A percentile compares a stretch with the other conserved stretches of the same genome.
Conservation (phyloP, 2,113 vertebrate genomes). For the Mesocricetus auratus region DNA sequence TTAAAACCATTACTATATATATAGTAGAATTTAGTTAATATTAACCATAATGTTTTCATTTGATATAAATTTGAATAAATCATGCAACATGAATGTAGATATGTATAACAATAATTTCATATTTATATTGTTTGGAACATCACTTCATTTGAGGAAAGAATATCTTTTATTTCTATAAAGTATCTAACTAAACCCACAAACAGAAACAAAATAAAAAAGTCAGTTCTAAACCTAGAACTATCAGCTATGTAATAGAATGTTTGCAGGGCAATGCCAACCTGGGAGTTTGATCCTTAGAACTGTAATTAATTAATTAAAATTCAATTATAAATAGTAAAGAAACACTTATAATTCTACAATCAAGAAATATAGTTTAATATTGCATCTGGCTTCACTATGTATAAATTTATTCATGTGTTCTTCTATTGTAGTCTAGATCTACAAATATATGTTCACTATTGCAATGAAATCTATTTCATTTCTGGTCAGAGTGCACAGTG, state of each 20-base stretch:
- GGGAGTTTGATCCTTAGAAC: not conserved
- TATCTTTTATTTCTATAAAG: not conserved
- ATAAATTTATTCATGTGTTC: not conserved
- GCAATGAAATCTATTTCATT: slow-evolving; percentile 22
- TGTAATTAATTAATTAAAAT: not conserved
- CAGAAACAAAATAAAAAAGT: not conserved
- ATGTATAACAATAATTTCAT: not conserved
- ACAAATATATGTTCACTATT: not conserved
- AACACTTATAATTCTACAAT: not conserved
- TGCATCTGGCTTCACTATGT: not conserved
- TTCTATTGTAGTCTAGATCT: not conserved
- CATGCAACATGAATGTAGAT: not conserved
- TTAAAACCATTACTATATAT: not conserved
- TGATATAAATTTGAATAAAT: not conserved
- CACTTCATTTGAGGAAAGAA: not conserved
- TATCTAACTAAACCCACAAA: not conserved
- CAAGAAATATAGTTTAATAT: not conserved
- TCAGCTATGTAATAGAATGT: not conserved
- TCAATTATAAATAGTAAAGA: not conserved
- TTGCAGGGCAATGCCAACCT: not conserved
- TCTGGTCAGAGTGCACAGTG: not conserved
- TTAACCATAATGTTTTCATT: not conserved
- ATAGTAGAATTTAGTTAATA: not conserved
- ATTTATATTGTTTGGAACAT: slow-evolving; percentile 6
- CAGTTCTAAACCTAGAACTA: not conserved